Evolutionary conservation across 1,140 invertebrate genomes (phyloP), one percentile per base, ranked within the genome.

Genomic region (Ruditapes philippinarum): DNA sequence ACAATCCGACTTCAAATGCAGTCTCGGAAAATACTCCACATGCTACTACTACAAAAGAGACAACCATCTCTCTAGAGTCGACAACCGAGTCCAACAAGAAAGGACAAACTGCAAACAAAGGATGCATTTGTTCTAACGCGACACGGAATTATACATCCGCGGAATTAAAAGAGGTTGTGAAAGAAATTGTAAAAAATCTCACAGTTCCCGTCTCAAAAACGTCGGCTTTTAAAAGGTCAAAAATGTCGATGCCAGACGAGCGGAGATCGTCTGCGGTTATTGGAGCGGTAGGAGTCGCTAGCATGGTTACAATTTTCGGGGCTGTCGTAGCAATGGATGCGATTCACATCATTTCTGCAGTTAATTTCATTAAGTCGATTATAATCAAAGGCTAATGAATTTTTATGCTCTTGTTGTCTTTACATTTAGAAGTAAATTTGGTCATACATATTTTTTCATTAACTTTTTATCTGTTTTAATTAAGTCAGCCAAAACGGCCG

Each of bases 211-310:
- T 28, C 12, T 19, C 17, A 1, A n/a, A 74, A 25, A 74, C 70
- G 38, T 45, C 70, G 12, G 38, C 22, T 5, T 74, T 49, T 49
- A 74, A 25, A 28, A 74, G 70, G 22, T 25, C 70, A n/a, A 74
- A 74, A 22, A 74, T 74, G n/a, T 74, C 70, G 17, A 51, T 51
- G 38, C 70, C 70, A 0, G 70, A 74, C 25, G 42, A 49, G 25
- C 38, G 70, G 0, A 3, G 22, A 25, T 74, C 70, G 38, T 74
- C 70, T 3, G 42, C 38, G 19, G 70, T 49, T 12, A 74, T 74
- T 25, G 70, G 70, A 9, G 42, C 70, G 0, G 70, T 49, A 49
- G 70, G 70, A n/a, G 14, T 74, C 5, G 12, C 42, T 17, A n/a
- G 22, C 25, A 49, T 74, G 70, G n/a, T 49, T 19, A 28, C 14